A percentile compares a stretch with the other conserved stretches of the same genome.
These are phyloP conservation scores for Heteromurus nitidus DNA, from an alignment of 2,888 invertebrate species.

Conservation along the genomic window DNA sequence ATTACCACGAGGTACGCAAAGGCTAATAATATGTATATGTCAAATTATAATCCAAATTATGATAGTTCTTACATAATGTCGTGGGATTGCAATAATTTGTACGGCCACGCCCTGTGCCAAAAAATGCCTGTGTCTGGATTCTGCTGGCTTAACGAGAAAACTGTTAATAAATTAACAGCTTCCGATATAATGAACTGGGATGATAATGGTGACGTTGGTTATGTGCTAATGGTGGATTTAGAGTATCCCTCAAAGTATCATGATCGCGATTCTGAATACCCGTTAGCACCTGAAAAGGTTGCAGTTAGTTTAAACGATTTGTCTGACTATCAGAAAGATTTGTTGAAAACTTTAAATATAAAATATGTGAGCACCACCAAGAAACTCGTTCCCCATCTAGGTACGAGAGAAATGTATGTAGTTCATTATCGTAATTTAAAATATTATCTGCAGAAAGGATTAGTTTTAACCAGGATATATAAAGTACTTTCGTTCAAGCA, in stretches of 20 bases:
- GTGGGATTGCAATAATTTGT: slow-evolving; percentile 43
- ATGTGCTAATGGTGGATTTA: slow-evolving; percentile 21
- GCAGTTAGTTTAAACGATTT: not conserved
- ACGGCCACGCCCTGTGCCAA: slow-evolving; percentile 30
- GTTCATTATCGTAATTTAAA: slow-evolving; percentile 23
- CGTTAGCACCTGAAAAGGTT: slow-evolving; percentile 45
- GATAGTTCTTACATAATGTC: slow-evolving; percentile 23
- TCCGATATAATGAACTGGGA: slow-evolving; percentile 24
- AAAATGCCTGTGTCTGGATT: slow-evolving; percentile 21
- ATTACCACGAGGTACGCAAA: slow-evolving; percentile 16
- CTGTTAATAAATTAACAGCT: not conserved
- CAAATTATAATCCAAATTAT: not conserved
- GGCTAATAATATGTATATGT: slow-evolving; percentile 41
- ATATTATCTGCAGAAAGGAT: slow-evolving; percentile 34
- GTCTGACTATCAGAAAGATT: not conserved
- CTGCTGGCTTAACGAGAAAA: not conserved
- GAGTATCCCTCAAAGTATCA: slow-evolving; percentile 25
- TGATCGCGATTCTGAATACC: slow-evolving; percentile 22
- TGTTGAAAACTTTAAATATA: not conserved
- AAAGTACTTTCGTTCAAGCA: slow-evolving; percentile 27
- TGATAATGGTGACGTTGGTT: slow-evolving; percentile 16
- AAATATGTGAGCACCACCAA: slow-evolving; percentile 21
- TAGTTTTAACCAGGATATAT: slow-evolving; percentile 34
- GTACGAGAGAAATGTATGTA: slow-evolving; percentile 15
- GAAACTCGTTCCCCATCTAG: slow-evolving; percentile 33